Evolutionary conservation across 2,797 vertebrate species (phyloP), one percentile per base, ranked within the genome.

Genomic region (Glossophaga mutica): DNA sequence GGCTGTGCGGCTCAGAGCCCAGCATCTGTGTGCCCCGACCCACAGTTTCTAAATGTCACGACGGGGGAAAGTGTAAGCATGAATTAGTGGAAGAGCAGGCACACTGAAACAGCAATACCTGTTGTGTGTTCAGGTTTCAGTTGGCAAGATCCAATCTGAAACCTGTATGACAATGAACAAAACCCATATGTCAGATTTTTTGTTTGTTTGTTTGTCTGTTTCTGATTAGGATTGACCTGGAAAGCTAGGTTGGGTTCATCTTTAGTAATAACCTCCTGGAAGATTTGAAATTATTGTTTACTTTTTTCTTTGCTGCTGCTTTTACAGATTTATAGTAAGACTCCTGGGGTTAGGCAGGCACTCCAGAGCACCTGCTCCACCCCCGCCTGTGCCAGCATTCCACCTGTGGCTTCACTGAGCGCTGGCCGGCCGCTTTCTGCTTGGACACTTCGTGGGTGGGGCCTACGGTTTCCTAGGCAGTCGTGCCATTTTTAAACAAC

Each of bases 361-460:
- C 37, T 37, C 34, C 29, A 26, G 18, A 32, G 44, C 86, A 50
- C 21, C 39, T 65, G 5, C 37, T 32, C 68, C 29, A 21, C 16
- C 42, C 39, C 12, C 1, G 0, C 18, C 2, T 29, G 42, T 15
- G 6, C 46, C 32, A 1, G 6, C 5, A 0, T 34, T 34, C 32
- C 22, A 6, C 34, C 11, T 29, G 22, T 29, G 59, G 52, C 39
- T 5, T 74, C 5, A 1, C 48, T 52, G 46, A 34, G 37, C 2
- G 22, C 16, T 21, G 32, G 39, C n/a, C 7, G 14, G 18, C 57
- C 4, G 5, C 55, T 21, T 57, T 67, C 26, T 55, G 29, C 46
- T 7, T 34, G 10, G 88, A 65, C 11, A 44, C 74, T 62, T 7
- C 10, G 48, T 42, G 6, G 12, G n/a, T 39, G 11, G 18, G 44